Evolutionary conservation across 2,113 vertebrate species (phyloP).

Genomic region (Phrynosoma platyrhinos): DNA sequence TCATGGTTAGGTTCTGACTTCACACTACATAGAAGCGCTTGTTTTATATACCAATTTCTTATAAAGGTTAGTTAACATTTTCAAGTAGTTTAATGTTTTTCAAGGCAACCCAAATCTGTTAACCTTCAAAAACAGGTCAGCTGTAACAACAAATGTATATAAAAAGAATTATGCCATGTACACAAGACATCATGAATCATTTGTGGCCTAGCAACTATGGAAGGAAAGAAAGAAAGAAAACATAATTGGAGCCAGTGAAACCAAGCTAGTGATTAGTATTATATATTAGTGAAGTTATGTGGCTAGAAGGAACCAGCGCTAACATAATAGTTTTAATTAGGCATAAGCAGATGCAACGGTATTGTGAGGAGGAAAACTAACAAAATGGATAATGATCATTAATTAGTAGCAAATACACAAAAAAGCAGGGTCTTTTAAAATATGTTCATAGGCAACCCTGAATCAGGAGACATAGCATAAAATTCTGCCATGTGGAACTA

Average conservation of each 20-base stretch:
- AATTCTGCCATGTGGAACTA: too few species aligned
- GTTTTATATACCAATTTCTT: background rate
- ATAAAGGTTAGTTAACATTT: background rate
- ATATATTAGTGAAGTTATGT: background rate
- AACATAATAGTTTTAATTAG: background rate
- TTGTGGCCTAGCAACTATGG: background rate
- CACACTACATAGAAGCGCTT: slow-evolving; percentile 3
- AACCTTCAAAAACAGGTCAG: background rate
- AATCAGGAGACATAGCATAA: too few species aligned
- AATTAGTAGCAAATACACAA: background rate
- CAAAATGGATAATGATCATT: background rate
- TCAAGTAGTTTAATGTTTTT: background rate
- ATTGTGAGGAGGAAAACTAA: background rate
- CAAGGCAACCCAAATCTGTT: background rate
- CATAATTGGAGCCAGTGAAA: background rate
- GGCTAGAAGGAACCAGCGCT: background rate
- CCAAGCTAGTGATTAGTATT: background rate
- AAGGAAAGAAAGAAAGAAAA: background rate
- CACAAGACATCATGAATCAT: background rate
- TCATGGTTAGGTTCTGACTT: background rate
- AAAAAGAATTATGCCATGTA: background rate
- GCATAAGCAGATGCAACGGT: background rate
- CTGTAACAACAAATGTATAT: slow-evolving; percentile 1
- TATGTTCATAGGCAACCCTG: too few species aligned
- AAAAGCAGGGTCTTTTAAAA: too few species aligned